These are phyloP conservation scores for Phalera bucephala DNA, from an alignment of 2,888 invertebrate species.

Conservation along the genomic window DNA sequence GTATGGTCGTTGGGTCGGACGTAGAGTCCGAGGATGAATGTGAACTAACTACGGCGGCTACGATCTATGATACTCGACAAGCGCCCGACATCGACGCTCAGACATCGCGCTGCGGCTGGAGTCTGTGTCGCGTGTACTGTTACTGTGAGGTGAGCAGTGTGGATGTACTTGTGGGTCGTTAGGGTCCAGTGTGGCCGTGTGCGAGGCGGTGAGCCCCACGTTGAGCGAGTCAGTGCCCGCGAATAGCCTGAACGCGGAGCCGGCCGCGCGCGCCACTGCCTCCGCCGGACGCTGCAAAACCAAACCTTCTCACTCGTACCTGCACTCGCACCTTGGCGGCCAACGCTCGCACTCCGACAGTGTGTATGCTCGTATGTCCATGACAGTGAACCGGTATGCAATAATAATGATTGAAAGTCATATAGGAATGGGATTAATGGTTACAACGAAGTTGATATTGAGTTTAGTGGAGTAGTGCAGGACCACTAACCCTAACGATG, in stretches of 20 bases:
- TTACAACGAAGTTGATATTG: not conserved
- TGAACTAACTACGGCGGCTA: slow-evolving; percentile 9
- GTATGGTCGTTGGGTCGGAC: too few relatives aligned
- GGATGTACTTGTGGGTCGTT: slow-evolving; percentile 76
- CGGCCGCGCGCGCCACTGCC: slow-evolving; percentile 90
- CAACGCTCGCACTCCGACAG: not conserved
- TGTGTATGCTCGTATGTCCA: not conserved
- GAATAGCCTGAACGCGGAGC: slow-evolving; percentile 90
- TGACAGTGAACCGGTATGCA: not conserved
- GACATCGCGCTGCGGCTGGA: slow-evolving; percentile 9
- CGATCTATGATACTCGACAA: not conserved
- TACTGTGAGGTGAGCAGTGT: slow-evolving; percentile 33
- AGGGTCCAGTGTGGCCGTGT: slow-evolving; percentile 80
- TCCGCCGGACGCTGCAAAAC: slow-evolving; percentile 88
- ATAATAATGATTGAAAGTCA: slow-evolving; percentile 1
- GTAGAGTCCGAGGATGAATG: too few relatives aligned
- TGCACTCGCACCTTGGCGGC: not conserved
- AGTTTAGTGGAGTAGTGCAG: not conserved
- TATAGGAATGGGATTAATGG: not conserved
- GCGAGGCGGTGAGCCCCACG: slow-evolving; percentile 86
- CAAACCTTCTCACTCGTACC: slow-evolving; percentile 42
- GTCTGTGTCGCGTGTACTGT: slow-evolving; percentile 39
- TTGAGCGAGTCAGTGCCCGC: slow-evolving; percentile 89
- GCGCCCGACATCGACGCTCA: not conserved
- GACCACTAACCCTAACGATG: slow-evolving; percentile 90